Percentiles rank a stretch among this genome's conserved stretches.
Conservation (phyloP, 1,140 invertebrate species). For the Venturia canescens region DNA sequence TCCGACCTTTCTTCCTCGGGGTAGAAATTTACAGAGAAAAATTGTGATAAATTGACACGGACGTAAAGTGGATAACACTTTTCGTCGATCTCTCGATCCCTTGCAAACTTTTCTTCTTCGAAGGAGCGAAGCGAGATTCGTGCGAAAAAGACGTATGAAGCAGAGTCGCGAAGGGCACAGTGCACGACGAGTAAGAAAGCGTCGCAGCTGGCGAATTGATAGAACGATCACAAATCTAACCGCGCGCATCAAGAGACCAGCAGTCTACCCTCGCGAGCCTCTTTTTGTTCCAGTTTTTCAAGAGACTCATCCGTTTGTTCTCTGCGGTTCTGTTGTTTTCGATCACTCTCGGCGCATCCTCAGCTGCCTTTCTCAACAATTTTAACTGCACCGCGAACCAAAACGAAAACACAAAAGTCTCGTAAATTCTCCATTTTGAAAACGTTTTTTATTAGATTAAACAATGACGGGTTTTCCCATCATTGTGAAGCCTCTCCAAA, state of each 20-base stretch:
- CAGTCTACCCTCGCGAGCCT: slow-evolving; percentile 47
- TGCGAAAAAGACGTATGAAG: neutral
- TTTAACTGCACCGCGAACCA: too few species aligned
- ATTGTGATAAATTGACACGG: neutral
- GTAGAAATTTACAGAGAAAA: neutral
- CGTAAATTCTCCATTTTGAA: too few species aligned
- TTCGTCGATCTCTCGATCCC: slow-evolving; percentile 5
- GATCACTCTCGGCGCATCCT: too few species aligned
- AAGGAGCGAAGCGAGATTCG: neutral
- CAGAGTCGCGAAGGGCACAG: neutral
- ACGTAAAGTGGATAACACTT: neutral
- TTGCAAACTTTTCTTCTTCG: slow-evolving; percentile 7
- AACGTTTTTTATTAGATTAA: too few species aligned
- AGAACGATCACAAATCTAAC: slow-evolving; percentile 63
- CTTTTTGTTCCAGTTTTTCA: slow-evolving; percentile 30
- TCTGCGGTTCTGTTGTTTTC: neutral
- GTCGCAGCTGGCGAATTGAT: slow-evolving; percentile 65
- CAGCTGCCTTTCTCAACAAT: too few species aligned
- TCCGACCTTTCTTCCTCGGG: neutral
- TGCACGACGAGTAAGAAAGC: neutral
- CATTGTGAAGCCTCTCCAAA: too few species aligned
- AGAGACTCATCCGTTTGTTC: slow-evolving; percentile 7
- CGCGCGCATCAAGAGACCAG: slow-evolving; percentile 47
- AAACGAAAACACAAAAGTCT: too few species aligned
- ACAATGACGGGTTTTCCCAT: too few species aligned